phyloP scores from a whole-genome alignment of 2,113 vertebrate species.

The Dinomys branickii region DNA sequence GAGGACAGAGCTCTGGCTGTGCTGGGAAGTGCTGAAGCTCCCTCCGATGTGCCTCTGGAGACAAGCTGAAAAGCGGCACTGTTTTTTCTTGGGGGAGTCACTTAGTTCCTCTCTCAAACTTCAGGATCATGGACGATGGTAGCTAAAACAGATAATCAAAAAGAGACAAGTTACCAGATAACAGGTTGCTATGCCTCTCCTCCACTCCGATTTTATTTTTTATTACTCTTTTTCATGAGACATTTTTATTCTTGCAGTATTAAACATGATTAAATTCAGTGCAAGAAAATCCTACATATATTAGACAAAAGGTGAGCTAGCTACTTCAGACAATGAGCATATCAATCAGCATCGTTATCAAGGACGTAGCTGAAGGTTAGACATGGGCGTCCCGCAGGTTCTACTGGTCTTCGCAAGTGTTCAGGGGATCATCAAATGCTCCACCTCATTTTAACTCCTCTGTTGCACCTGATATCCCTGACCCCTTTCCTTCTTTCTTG shows the following conservation, averaged over 20 bases:
- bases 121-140: constrained; percentile 94
- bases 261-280: not conserved
- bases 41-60: constrained; percentile 62
- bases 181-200: not conserved
- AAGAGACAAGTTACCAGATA: constrained; percentile 31
- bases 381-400: not conserved
- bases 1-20: constrained; percentile 80
- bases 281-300: not conserved
- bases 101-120: constrained; percentile 73
- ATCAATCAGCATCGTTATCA: not conserved
- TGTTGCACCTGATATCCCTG: not conserved
- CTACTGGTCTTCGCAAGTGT: not conserved
- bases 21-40: constrained; percentile 84
- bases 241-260: not conserved
- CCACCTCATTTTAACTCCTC: not conserved
- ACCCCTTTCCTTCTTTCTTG: not conserved
- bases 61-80: constrained; percentile 57
- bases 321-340: not conserved
- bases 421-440: not conserved
- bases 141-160: constrained; percentile 86
- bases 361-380: not conserved
- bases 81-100: not conserved
- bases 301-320: not conserved
- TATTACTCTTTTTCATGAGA: not conserved
- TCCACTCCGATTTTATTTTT: not conserved